Conservation (phyloP, 2,113 vertebrate genomes). For the Indicator maculatus region DNA sequence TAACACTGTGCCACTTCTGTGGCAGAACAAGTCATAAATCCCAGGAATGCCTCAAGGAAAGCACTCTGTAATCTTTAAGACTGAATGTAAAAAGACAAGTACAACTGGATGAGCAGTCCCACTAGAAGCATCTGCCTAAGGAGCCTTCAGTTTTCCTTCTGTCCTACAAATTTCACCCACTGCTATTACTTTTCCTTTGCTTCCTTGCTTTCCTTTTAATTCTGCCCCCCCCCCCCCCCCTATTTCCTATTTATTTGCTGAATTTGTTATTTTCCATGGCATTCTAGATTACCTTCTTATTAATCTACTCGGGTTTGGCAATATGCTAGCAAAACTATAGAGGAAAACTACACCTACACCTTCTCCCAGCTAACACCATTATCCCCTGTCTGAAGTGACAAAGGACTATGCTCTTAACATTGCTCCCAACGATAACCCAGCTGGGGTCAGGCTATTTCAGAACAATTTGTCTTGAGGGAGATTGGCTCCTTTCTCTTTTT, state of each 20-base stretch:
- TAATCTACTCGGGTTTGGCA: too few species aligned
- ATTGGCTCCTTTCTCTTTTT: neutral
- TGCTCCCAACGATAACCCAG: neutral
- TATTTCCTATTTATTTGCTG: too few species aligned
- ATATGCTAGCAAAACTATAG: too few species aligned
- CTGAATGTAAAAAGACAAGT: neutral
- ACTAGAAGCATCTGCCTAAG: neutral
- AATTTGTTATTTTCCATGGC: too few species aligned
- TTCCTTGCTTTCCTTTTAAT: neutral
- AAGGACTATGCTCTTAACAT: too few species aligned
- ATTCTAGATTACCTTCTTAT: too few species aligned
- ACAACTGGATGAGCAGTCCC: neutral
- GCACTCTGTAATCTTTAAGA: neutral
- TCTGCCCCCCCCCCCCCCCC: too few species aligned
- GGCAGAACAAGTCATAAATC: neutral
- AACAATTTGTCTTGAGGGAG: neutral
- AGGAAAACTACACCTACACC: too few species aligned
- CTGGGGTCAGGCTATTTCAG: neutral
- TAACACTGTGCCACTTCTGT: neutral
- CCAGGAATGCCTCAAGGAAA: neutral
- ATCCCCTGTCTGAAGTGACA: too few species aligned
- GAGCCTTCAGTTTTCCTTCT: neutral
- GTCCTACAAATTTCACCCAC: neutral
- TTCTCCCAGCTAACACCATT: too few species aligned
- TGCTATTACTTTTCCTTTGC: neutral